A percentile compares a stretch with the other conserved stretches of the same genome.
These are phyloP conservation scores for Nothoprocta perdicaria DNA, from an alignment of 2,113 vertebrate species.

Conservation along the genomic window DNA sequence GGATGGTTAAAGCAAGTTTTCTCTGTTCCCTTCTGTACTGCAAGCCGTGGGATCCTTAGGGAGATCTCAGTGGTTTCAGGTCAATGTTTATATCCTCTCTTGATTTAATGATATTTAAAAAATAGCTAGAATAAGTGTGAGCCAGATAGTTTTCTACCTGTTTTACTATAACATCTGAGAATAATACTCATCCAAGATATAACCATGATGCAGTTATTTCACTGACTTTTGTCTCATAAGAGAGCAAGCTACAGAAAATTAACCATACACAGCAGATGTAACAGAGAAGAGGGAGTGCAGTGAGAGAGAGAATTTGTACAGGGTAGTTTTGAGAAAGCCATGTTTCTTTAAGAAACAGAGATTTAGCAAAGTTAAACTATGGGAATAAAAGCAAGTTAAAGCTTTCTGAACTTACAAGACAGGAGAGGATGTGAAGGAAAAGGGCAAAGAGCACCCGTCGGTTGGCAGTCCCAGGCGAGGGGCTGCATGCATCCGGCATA, in stretches of 20 bases:
- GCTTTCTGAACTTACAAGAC: neutral
- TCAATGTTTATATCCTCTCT: neutral
- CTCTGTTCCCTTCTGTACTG: neutral
- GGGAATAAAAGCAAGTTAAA: neutral
- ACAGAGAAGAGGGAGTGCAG: neutral
- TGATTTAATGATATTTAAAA: neutral
- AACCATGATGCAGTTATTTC: neutral
- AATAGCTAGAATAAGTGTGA: neutral
- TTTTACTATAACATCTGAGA: neutral
- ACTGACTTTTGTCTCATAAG: neutral
- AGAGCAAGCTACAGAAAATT: neutral
- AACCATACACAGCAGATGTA: neutral
- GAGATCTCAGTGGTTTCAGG: neutral
- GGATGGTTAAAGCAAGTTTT: neutral
- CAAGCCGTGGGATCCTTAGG: neutral
- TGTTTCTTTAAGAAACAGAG: neutral
- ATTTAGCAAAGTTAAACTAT: neutral
- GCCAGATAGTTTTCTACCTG: neutral
- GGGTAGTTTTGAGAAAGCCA: neutral
- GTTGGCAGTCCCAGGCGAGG: neutral
- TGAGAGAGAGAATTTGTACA: neutral
- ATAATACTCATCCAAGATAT: neutral
- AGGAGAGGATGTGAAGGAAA: neutral
- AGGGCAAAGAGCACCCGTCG: neutral
- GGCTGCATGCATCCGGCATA: rapidly evolving